Conservation (phyloP, 2,113 vertebrate species). For the Cololabis saira region DNA sequence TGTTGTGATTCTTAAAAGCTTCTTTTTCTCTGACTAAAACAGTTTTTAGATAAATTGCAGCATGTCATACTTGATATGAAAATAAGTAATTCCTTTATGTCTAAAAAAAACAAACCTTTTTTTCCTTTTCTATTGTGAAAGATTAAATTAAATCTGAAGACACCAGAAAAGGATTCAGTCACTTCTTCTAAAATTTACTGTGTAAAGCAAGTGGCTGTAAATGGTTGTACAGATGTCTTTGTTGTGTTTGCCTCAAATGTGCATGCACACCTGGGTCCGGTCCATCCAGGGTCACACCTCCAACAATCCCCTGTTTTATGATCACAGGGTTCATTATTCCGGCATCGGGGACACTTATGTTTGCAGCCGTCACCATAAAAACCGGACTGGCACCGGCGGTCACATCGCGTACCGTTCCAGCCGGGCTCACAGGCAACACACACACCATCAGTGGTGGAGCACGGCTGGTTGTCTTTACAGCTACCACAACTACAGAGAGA, state of each 20-base stretch:
- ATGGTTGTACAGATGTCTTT: too few species aligned
- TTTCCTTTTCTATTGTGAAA: too few species aligned
- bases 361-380: conserved; percentile 85
- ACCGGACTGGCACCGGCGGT: conserved; percentile 81
- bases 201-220: too few species aligned
- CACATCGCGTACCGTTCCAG: conserved; percentile 90
- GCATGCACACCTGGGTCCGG: conserved; percentile 80
- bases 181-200: too few species aligned
- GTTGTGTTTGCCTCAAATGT: background rate
- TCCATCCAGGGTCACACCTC: conserved; percentile 87
- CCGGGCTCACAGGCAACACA: conserved; percentile 88
- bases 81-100: too few species aligned
- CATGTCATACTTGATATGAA: too few species aligned
- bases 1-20: too few species aligned
- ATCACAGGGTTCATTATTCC: conserved; percentile 81
- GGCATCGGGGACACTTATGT: conserved; percentile 85
- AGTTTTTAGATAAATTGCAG: too few species aligned
- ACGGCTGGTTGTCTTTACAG: conserved; percentile 82
- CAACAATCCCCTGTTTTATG: conserved; percentile 83
- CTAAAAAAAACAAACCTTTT: too few species aligned
- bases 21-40: too few species aligned
- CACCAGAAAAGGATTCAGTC: too few species aligned
- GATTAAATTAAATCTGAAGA: too few species aligned
- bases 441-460: conserved; percentile 84
- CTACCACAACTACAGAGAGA: conserved; percentile 84